Evolutionary conservation across 2,797 vertebrate genomes (phyloP), one percentile per base, ranked within the genome.

Genomic region (Sternarchorhynchus goeldii): DNA sequence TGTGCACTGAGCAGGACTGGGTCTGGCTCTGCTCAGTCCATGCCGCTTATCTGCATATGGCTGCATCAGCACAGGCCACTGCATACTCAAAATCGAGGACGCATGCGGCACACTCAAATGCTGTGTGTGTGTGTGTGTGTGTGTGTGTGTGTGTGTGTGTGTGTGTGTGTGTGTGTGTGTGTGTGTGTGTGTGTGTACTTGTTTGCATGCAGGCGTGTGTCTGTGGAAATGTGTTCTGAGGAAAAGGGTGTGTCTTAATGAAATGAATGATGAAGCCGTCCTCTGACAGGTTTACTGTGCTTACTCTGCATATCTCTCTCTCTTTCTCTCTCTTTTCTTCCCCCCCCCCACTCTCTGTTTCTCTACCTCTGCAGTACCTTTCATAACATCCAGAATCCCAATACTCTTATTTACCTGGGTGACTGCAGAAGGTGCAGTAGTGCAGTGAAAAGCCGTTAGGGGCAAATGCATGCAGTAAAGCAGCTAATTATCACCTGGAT

Each of bases 211-310:
- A 14, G 59, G 67, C 12, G 36, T 45, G 21, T 1, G 39, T 53
- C 20, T 45, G 55, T 58, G 29, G 34, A 16, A 50, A 50, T 50
- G 45, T 50, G 45, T 50, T 50, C 45, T 50, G 34, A 20, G 21
- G 12, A 72, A 77, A 69, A 77, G 73, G 81, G 70, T 2, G 70
- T 75, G 73, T 78, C 34, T 36, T 83, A 77, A 72, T 75, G 62
- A 73, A 83, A 77, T 77, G 77, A 85, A 77, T 72, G 79, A 81
- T 81, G 70, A 75, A 66, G 76, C 75, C 50, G 12, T 62, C 76
- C 71, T 21, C 66, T 73, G 77, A 78, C 66, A 73, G 57, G 68
- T 78, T 67, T 29, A 79, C 66, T 39, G 32, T 60, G 79, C 74
- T 86, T 76, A 71, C 80, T 76, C 74, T 63, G 71, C 79, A 83